Base-by-base conservation (phyloP, 2,888 invertebrate genomes). In the Agonopterix alstromeriana region DNA sequence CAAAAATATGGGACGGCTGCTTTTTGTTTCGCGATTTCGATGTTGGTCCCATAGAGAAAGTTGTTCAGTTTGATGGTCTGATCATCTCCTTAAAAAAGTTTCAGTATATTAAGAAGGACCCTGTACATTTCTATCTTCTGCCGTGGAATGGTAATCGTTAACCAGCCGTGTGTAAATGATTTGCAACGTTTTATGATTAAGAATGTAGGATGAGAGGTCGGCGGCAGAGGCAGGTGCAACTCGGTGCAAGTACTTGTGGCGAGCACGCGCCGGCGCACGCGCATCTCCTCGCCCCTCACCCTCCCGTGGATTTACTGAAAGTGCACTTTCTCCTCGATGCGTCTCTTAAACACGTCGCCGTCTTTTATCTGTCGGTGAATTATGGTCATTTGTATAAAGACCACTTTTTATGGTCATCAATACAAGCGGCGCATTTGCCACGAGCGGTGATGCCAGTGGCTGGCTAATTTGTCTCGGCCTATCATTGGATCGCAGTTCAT, bases 311-410 rank as follows among this genome's bases (percentile, higher is more conserved):
- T 53, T 57, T 60, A 57, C 55, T 57, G 53, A 57, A 63, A 58
- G 42, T 56, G 50, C 50, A 56, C 56, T 57, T 58, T 57, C 60
- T 56, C 50, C 49, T 42, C 48, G 47, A 54, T 60, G 55, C 57
- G 59, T 63, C 54, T 62, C 43, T 47, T 49, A 54, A 55, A 63
- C 60, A 53, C 47, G 64, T 62, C 51, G 52, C 54, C 47, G 63
- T 63, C 64, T 61, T 62, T 42, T 56, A 53, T 57, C 60, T 54
- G 46, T 46, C 46, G 46, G 10, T 67, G 65, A 63, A 58, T 61
- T 67, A 68, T 64, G 50, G 47, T 45, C 55, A 42, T 53, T 45
- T 36, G 27, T 41, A 43, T 27, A 43, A 47, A 47, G 17, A 5
- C 36, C 10, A 17, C 17, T 42, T 11, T 36, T 27, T 43, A 17